These are phyloP conservation scores for Chauna torquata DNA, from an alignment of 2,113 vertebrate genomes.

Conservation along the genomic window DNA sequence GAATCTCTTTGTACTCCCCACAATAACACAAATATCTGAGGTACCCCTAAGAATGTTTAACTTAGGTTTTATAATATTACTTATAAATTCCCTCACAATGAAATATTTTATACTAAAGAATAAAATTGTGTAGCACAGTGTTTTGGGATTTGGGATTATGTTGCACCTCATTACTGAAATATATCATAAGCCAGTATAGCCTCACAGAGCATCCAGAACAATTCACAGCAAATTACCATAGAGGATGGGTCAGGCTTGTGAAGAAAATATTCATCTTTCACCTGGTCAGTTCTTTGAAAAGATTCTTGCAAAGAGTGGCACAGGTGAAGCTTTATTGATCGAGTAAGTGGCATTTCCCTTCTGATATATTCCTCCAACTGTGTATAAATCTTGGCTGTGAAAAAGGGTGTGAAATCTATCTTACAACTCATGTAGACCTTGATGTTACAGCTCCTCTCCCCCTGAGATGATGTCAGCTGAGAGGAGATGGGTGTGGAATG, in stretches of 20 bases:
- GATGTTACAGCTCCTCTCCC: not conserved
- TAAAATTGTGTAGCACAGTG: not conserved
- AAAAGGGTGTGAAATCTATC: not conserved
- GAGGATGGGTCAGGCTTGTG: not conserved
- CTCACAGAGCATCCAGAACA: not conserved
- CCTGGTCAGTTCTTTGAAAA: not conserved
- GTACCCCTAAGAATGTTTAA: not conserved
- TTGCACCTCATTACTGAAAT: not conserved
- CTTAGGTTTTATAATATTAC: not conserved
- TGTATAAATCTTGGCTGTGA: not conserved
- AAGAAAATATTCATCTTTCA: not conserved
- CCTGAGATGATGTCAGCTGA: rapidly evolving
- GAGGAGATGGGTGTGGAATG: not conserved
- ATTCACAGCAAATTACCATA: not conserved
- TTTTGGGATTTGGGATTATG: not conserved
- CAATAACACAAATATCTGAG: not conserved
- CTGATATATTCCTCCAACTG: not conserved
- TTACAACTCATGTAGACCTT: not conserved
- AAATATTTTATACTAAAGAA: not conserved
- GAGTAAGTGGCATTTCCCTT: not conserved
- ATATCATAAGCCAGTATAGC: not conserved
- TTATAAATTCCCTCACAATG: not conserved
- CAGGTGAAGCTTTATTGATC: not conserved
- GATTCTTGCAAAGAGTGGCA: not conserved
- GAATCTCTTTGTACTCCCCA: not conserved